Conservation (phyloP, 2,888 invertebrate species). For the Lutraria lutraria region DNA sequence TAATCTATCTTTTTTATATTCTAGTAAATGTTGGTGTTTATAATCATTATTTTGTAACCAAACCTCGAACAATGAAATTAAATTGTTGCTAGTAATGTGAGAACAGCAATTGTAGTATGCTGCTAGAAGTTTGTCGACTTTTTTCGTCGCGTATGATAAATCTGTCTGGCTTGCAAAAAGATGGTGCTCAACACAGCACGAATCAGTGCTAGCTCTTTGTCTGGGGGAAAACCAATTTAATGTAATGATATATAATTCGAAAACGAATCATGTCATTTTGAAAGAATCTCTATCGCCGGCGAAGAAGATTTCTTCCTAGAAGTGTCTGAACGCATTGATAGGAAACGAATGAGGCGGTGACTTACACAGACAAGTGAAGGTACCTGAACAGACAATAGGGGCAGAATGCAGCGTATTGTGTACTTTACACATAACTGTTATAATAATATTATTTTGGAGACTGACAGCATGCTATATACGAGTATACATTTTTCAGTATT, state of each 20-base stretch:
- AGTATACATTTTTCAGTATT: no score
- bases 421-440: background rate
- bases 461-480: no score
- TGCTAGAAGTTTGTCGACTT: background rate
- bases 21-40: no score
- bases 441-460: background rate
- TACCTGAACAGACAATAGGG: background rate
- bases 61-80: no score
- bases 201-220: background rate
- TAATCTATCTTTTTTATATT: no score
- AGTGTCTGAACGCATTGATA: background rate
- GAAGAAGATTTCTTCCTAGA: background rate
- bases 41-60: no score
- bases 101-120: no score
- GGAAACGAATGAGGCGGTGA: background rate
- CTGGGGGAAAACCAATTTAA: background rate
- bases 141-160: background rate
- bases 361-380: background rate
- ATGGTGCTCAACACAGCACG: background rate
- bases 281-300: background rate
- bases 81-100: no score
- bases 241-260: background rate
- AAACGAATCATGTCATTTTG: slow-evolving; percentile 4
- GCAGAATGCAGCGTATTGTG: background rate
- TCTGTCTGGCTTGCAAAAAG: background rate